phyloP scores from a whole-genome alignment of 2,797 vertebrate genomes.

The Danionella dracula region DNA sequence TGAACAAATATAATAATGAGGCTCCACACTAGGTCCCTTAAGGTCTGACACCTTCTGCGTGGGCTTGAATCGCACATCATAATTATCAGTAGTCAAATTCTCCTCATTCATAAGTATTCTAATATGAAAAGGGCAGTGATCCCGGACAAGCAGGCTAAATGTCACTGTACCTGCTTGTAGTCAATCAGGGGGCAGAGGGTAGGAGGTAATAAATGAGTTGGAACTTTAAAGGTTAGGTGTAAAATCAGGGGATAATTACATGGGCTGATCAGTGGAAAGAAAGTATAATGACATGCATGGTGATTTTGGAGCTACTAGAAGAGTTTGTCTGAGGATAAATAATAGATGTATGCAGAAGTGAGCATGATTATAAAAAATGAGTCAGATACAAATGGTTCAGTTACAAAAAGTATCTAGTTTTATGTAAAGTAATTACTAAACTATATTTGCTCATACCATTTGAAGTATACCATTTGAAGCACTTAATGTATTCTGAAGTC shows the following conservation, averaged over 20 bases:
- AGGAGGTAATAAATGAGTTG: constrained; percentile 42
- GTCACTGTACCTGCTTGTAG: constrained; percentile 45
- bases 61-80: constrained; percentile 58
- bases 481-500: too few relatives aligned
- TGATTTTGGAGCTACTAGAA: constrained; percentile 11
- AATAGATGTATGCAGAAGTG: too few relatives aligned
- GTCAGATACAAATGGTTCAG: too few relatives aligned
- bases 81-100: constrained; percentile 49
- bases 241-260: constrained; percentile 46
- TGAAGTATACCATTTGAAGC: too few relatives aligned
- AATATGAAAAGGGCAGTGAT: constrained; percentile 35
- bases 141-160: constrained; percentile 43
- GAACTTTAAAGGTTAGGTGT: constrained; percentile 50
- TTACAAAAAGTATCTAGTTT: too few relatives aligned
- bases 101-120: constrained; percentile 13
- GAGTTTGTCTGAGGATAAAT: too few relatives aligned
- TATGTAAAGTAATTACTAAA: too few relatives aligned
- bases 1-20: constrained; percentile 44
- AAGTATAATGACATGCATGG: constrained; percentile 46
- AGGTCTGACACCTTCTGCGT: constrained; percentile 35
- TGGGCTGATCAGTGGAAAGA: constrained; percentile 29
- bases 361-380: too few relatives aligned
- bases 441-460: too few relatives aligned
- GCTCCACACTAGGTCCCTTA: constrained; percentile 29
- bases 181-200: constrained; percentile 44